A percentile compares a stretch with the other conserved stretches of the same genome.
Evolutionary conservation across 2,888 invertebrate genomes (phyloP).

Genomic region (Watsonalla binaria): DNA sequence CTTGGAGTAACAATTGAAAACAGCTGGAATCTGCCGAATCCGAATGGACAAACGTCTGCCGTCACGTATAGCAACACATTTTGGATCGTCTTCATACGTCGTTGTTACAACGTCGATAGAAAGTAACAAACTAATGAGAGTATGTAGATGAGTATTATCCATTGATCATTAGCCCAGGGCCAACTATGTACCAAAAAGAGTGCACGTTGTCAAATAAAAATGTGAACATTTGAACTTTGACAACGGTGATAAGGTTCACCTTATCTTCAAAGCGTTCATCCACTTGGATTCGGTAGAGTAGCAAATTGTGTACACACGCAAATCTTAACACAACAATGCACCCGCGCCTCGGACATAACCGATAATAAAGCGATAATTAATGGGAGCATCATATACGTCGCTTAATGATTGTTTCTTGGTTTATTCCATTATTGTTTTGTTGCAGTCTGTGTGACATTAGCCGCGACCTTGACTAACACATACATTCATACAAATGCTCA

Average conservation of each 20-base stretch:
- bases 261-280: neutral
- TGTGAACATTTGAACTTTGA: neutral
- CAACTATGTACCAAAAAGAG: neutral
- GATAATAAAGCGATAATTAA: conserved; percentile 29
- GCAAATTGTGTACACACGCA: conserved; percentile 12
- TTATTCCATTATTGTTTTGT: conserved; percentile 65
- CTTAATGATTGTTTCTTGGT: conserved; percentile 52
- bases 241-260: neutral
- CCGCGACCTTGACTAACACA: conserved; percentile 46
- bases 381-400: conserved; percentile 34
- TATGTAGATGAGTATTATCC: too few relatives aligned
- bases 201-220: neutral
- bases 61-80: too few relatives aligned
- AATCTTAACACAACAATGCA: conserved; percentile 22
- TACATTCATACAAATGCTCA: conserved; percentile 31
- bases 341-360: conserved; percentile 16
- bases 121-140: too few relatives aligned
- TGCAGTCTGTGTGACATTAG: conserved; percentile 40
- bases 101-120: too few relatives aligned
- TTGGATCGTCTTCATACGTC: too few relatives aligned
- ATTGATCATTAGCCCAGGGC: neutral
- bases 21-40: too few relatives aligned
- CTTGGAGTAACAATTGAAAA: too few relatives aligned
- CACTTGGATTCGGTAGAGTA: neutral
- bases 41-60: too few relatives aligned